These are phyloP conservation scores for Smittia aterrima DNA, from an alignment of 2,888 invertebrate genomes.

Conservation along the genomic window DNA sequence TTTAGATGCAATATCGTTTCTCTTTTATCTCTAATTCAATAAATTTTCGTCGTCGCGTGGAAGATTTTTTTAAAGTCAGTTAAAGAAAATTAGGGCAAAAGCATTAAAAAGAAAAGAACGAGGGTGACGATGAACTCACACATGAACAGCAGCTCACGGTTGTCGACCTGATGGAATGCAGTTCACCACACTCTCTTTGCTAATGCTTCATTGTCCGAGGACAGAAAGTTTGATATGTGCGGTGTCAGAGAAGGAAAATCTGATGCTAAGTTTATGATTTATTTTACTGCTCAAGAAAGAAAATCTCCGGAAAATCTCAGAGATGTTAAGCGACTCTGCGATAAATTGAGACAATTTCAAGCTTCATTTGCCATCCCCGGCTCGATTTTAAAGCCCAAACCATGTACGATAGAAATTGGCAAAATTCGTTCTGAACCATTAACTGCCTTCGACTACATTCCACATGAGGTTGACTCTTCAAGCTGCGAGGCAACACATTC, in stretches of 20 bases:
- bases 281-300: not conserved
- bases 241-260: not conserved
- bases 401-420: slow-evolving; percentile 8
- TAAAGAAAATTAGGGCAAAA: too few relatives aligned
- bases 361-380: too few relatives aligned
- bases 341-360: not conserved
- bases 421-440: slow-evolving; percentile 37
- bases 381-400: slow-evolving; percentile 17
- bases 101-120: too few relatives aligned
- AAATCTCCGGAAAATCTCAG: not conserved
- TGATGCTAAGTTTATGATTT: slow-evolving; percentile 3
- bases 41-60: too few relatives aligned
- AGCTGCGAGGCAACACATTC: slow-evolving; percentile 8
- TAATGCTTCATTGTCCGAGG: not conserved
- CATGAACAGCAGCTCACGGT: too few relatives aligned
- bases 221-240: not conserved
- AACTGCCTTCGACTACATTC: not conserved
- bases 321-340: not conserved
- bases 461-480: not conserved
- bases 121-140: too few relatives aligned
- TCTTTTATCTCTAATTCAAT: too few relatives aligned
- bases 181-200: not conserved
- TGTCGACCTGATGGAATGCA: not conserved
- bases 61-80: too few relatives aligned
- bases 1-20: too few relatives aligned